Percentiles rank a stretch among this genome's conserved stretches.
Conservation (phyloP, 1,140 invertebrate genomes). For the Diachasma alloeum region DNA sequence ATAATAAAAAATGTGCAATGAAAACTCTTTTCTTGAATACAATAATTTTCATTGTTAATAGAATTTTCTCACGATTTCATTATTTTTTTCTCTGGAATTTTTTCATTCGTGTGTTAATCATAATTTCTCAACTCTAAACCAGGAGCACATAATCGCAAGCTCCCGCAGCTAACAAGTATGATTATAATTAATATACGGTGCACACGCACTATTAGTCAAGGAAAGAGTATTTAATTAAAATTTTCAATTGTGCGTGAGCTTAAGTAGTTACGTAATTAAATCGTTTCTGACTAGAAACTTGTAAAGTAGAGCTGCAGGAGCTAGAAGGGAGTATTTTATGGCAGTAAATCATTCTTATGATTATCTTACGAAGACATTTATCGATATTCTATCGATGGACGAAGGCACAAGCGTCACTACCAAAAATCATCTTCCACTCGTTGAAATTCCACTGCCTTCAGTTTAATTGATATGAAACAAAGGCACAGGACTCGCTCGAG, state of each 20-base stretch:
- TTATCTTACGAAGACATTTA: constrained; percentile 23
- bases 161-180: constrained; percentile 45
- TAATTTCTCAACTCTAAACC: background rate
- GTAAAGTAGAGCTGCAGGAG: constrained; percentile 58
- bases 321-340: constrained; percentile 55
- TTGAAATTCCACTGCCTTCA: background rate
- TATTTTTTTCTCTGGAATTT: background rate
- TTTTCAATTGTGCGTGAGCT: constrained; percentile 26
- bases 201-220: constrained; percentile 34
- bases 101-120: background rate
- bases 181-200: constrained; percentile 30
- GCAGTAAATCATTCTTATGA: constrained; percentile 40
- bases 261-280: constrained; percentile 36
- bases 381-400: background rate
- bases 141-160: constrained; percentile 15
- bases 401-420: background rate
- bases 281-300: constrained; percentile 64
- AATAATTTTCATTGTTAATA: too few species aligned
- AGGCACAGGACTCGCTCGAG: background rate
- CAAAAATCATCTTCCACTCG: background rate
- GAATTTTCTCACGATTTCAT: too few species aligned
- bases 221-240: constrained; percentile 34
- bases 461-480: background rate
- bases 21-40: too few species aligned
- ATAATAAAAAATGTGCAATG: too few species aligned